Evolutionary conservation across 1,140 invertebrate species (phyloP), one percentile per base, ranked within the genome.

Genomic region (Drosophila leontia): DNA sequence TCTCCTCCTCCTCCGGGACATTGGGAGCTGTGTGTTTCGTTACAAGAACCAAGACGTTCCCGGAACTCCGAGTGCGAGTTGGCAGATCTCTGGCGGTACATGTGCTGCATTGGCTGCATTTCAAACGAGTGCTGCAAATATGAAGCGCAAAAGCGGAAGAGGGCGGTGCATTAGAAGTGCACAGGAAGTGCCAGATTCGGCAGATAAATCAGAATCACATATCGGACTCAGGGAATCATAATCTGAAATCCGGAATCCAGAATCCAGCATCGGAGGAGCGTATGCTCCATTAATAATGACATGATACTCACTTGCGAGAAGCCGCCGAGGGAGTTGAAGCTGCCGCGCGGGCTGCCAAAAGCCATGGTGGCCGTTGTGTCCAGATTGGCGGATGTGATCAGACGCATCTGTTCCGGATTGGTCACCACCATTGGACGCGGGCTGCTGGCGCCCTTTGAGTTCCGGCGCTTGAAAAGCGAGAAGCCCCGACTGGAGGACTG

Each of bases 301-400:
- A 23, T n/a, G 19, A 39, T 32, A 92, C 90, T 88, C 55, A 92
- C 91, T 82, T 92, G 88, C 32, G 86, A 82, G 68, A 87, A 91
- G 53, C 82, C 85, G 84, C 91, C 80, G 29, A 92, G 58, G 3
- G 91, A 92, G 67, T 91, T 91, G 56, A 92, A 92, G 72, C 91
- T 92, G 65, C 91, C 91, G 29, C 91, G 79, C 23, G 91, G 91
- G 55, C 91, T 92, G 29, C 91, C 91, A 41, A 92, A 70, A 15
- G 88, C 86, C 72, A 91, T 86, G 26, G 87, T 86, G 37, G 91
- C 91, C 45, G 92, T 85, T 23, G 82, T 72, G 69, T 91, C 91
- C 50, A 92, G 76, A 82, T 92, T 92, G 58, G 91, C 91, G 50
- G 91, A 92, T 69, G 91, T 92, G 60, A 92, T 92, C 71, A 91